phyloP scores from a whole-genome alignment of 2,113 vertebrate species.

The Ctenodactylus gundi region DNA sequence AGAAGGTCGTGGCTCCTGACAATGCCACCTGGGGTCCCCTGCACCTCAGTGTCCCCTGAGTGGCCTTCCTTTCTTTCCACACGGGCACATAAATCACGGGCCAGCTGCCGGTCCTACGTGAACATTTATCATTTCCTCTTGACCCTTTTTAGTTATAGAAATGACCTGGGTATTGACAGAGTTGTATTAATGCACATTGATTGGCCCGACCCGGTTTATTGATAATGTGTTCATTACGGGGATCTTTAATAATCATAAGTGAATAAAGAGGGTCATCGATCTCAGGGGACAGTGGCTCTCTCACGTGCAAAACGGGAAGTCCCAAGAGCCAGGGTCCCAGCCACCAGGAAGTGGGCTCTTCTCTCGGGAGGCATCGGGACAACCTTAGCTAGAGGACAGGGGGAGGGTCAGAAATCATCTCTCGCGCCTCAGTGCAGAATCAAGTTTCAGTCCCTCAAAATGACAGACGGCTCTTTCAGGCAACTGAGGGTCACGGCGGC shows the following conservation, averaged over 20 bases:
- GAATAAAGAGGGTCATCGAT: conserved; percentile 83
- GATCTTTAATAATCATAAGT: conserved; percentile 93
- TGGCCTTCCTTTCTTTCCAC: conserved; percentile 42
- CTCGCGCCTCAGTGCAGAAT: not conserved
- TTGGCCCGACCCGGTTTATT: conserved; percentile 85
- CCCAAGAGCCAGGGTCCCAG: conserved; percentile 45
- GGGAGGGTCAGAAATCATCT: not conserved
- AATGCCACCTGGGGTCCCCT: not conserved
- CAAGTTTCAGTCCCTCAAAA: not conserved
- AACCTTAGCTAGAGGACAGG: not conserved
- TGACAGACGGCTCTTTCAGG: fast-evolving
- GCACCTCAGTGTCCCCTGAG: not conserved
- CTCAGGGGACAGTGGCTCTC: conserved; percentile 71
- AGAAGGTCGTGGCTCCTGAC: too few species aligned
- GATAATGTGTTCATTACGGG: conserved; percentile 88
- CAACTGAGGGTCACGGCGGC: fast-evolving
- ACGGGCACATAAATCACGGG: conserved; percentile 59
- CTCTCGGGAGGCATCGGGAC: too few species aligned
- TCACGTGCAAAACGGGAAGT: conserved; percentile 70
- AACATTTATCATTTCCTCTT: conserved; percentile 80
- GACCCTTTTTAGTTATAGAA: conserved; percentile 87
- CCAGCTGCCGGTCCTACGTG: not conserved
- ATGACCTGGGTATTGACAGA: conserved; percentile 90
- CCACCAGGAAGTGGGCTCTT: too few species aligned
- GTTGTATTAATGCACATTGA: conserved; percentile 86